Conservation (phyloP, 2,113 vertebrate species). For the Catharus minimus region DNA sequence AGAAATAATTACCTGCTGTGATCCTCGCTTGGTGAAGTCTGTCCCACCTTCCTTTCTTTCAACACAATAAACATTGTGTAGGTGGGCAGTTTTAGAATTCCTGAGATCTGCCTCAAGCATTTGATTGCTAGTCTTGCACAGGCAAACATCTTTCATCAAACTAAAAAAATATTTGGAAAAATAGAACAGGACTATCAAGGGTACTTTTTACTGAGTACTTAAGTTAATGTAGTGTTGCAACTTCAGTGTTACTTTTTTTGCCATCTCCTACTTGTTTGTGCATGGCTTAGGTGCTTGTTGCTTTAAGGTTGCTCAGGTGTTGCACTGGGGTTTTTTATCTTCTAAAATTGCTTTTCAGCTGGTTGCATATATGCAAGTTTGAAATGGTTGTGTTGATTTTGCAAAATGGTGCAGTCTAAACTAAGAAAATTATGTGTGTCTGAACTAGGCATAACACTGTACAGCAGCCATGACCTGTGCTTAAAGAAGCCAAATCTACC, state of each 20-base stretch:
- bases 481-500: background rate
- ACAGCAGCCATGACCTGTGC: background rate
- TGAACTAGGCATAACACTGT: background rate
- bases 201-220: background rate
- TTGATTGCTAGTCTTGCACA: background rate
- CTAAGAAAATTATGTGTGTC: background rate
- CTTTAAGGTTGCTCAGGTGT: background rate
- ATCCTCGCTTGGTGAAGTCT: background rate
- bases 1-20: background rate
- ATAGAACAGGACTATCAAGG: background rate
- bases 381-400: background rate
- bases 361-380: background rate
- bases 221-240: background rate
- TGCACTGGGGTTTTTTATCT: background rate
- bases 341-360: background rate
- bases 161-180: background rate
- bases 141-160: background rate
- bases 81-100: background rate
- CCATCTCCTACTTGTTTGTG: background rate
- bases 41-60: background rate
- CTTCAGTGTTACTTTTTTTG: background rate
- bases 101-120: background rate
- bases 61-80: background rate
- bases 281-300: background rate
- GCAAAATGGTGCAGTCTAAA: background rate